A percentile compares a stretch with the other conserved stretches of the same genome.
Evolutionary conservation across 2,888 invertebrate genomes (phyloP).

Genomic region (Parnassius orleans): DNA sequence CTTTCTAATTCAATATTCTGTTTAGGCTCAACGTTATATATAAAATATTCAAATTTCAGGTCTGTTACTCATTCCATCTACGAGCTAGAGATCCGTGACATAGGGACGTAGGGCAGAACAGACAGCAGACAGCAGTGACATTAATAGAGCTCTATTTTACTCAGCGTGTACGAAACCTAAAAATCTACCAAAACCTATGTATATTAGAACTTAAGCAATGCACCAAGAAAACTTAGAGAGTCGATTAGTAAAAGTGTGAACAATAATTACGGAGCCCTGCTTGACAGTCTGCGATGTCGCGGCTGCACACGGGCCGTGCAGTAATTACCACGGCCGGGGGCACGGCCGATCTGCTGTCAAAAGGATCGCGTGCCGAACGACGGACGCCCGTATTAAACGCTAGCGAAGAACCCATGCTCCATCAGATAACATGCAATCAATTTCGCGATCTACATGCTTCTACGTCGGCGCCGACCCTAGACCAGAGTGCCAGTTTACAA

Average conservation of each 20-base stretch:
- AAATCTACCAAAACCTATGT: too few species aligned
- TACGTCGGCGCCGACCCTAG: constrained; percentile 74
- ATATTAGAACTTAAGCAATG: too few species aligned
- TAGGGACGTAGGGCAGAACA: too few species aligned
- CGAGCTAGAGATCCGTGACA: too few species aligned
- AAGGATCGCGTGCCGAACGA: constrained; percentile 73
- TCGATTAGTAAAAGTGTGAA: constrained; percentile 2
- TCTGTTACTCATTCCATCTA: too few species aligned
- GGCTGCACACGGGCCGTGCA: constrained; percentile 61
- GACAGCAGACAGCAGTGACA: too few species aligned
- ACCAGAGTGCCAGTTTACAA: constrained; percentile 71
- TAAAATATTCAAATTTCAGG: too few species aligned
- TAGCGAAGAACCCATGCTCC: constrained; percentile 78
- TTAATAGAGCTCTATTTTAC: too few species aligned
- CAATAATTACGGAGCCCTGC: constrained; percentile 7
- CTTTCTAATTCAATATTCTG: too few species aligned
- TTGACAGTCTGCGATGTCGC: constrained; percentile 63
- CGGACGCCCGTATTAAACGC: constrained; percentile 77
- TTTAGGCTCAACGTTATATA: too few species aligned
- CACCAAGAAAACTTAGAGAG: too few species aligned
- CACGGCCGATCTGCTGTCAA: constrained; percentile 76
- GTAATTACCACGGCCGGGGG: constrained; percentile 70
- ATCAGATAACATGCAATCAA: constrained; percentile 80
- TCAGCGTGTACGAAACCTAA: too few species aligned
- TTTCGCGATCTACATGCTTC: constrained; percentile 79